Evolutionary conservation across 1,140 invertebrate genomes (phyloP).

Genomic region (Lucilia cuprina): DNA sequence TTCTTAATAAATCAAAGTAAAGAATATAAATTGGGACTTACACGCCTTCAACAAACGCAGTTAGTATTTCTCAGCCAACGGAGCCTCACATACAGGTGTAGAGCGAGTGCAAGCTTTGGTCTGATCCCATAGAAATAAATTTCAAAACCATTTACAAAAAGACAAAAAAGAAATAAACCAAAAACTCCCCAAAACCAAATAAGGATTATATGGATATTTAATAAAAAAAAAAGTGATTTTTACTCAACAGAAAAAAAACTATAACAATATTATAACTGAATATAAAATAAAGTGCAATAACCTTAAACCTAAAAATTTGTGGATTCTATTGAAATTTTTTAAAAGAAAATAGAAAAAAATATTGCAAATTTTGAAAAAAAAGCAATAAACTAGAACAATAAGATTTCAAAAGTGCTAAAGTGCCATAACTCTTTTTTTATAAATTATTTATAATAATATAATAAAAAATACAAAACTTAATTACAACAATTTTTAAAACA

Average conservation of each 20-base stretch:
- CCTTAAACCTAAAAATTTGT: neutral
- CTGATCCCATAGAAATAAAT: constrained; percentile 33
- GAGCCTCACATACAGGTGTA: constrained; percentile 60
- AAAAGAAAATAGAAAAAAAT: neutral
- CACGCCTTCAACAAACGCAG: constrained; percentile 52
- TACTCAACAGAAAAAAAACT: neutral
- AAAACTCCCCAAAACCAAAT: constrained; percentile 24
- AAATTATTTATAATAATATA: neutral
- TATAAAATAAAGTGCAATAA: neutral
- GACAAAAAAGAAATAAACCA: too few relatives aligned
- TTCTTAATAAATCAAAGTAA: constrained; percentile 63
- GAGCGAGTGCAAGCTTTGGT: constrained; percentile 61
- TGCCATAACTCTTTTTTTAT: constrained; percentile 5
- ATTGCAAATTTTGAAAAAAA: neutral
- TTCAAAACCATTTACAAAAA: constrained; percentile 7
- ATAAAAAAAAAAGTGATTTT: neutral
- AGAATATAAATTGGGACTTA: constrained; percentile 62
- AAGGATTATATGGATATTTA: constrained; percentile 34
- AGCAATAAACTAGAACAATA: neutral
- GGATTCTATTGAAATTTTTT: neutral
- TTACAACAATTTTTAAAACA: neutral
- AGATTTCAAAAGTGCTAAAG: constrained; percentile 33
- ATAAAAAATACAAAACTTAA: neutral
- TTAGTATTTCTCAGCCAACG: constrained; percentile 62
- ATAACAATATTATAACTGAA: neutral